phyloP scores from a whole-genome alignment of 2,888 invertebrate genomes.

The Drepanosiphum platanoidis region DNA sequence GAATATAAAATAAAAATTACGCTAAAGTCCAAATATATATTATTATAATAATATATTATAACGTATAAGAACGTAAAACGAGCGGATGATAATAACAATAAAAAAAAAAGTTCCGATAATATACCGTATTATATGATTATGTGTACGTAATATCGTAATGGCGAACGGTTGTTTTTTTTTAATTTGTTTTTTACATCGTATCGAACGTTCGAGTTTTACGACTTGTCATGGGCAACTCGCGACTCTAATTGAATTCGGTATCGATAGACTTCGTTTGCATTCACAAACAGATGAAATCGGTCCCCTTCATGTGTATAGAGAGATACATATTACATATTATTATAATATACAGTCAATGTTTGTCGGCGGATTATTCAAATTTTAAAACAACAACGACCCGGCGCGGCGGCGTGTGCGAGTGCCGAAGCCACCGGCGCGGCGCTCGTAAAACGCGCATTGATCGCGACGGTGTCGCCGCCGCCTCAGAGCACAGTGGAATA shows the following conservation, averaged over 20 bases:
- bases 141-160: background rate
- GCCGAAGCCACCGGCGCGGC: background rate
- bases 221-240: conserved; percentile 16
- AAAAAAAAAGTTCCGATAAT: background rate
- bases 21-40: background rate
- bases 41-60: too few relatives aligned
- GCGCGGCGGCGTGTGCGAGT: background rate
- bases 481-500: too few relatives aligned
- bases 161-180: background rate
- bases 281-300: conserved; percentile 3
- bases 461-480: too few relatives aligned
- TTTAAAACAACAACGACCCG: conserved; percentile 9
- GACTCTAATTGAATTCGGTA: conserved; percentile 22
- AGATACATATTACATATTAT: too few relatives aligned
- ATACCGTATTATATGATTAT: background rate
- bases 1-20: conserved; percentile 3
- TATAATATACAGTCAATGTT: conserved; percentile 2
- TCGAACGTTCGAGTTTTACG: conserved; percentile 21
- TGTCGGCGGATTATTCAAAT: conserved; percentile 23
- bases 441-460: background rate
- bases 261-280: conserved; percentile 6
- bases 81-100: background rate
- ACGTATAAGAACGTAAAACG: background rate
- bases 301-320: background rate
- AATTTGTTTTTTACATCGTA: background rate